These are phyloP conservation scores for Eueides isabella DNA, from an alignment of 1,140 invertebrate species.

Conservation along the genomic window DNA sequence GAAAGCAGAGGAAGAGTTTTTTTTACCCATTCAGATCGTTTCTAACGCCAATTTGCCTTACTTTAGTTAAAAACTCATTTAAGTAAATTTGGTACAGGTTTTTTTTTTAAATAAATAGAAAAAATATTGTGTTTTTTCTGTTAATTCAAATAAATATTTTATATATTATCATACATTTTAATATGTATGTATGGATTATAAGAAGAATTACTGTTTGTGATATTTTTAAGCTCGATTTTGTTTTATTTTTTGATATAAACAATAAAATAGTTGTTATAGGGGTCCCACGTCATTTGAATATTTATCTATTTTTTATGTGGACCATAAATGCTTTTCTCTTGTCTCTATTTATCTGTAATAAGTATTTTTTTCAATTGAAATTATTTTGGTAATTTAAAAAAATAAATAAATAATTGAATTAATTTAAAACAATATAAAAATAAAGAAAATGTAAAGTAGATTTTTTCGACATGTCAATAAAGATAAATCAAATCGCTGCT, in stretches of 20 bases:
- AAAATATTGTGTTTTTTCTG: neutral
- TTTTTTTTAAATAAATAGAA: neutral
- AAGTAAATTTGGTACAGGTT: neutral
- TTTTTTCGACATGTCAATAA: too few relatives aligned
- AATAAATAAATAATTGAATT: too few relatives aligned
- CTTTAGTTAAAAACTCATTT: neutral
- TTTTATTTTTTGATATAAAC: neutral
- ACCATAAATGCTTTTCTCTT: too few relatives aligned
- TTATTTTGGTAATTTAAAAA: too few relatives aligned
- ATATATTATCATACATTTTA: too few relatives aligned
- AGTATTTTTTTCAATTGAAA: neutral
- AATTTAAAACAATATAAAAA: too few relatives aligned
- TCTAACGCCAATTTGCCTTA: conserved; percentile 42
- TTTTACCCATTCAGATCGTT: conserved; percentile 58
- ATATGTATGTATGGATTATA: neutral
- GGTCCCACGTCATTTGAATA: too few relatives aligned
- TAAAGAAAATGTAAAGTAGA: too few relatives aligned
- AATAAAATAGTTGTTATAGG: too few relatives aligned
- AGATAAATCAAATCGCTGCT: too few relatives aligned
- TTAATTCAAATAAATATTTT: neutral
- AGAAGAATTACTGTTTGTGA: neutral
- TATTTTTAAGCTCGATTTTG: conserved; percentile 1
- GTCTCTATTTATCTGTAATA: neutral
- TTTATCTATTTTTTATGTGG: too few relatives aligned
- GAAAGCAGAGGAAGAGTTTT: conserved; percentile 39